phyloP scores from a whole-genome alignment of 2,888 invertebrate genomes.

The Poecilobothrus nobilitatus region DNA sequence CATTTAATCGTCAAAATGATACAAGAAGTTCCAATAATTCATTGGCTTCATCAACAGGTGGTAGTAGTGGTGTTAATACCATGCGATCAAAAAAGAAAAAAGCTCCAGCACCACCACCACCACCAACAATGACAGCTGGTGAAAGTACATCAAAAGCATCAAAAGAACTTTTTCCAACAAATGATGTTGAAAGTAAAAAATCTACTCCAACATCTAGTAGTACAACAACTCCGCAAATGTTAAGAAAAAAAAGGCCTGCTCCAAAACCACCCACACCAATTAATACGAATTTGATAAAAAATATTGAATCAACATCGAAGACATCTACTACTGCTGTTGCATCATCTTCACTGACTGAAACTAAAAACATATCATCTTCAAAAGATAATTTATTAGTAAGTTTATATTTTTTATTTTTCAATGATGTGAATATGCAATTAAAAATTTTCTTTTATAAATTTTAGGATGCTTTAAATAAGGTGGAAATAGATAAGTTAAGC shows the following conservation, averaged over 20 bases:
- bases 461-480: conserved; percentile 34
- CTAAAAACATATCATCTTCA: conserved; percentile 14
- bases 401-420: neutral
- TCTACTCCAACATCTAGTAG: conserved; percentile 33
- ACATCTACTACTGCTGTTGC: conserved; percentile 14
- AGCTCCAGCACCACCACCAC: conserved; percentile 34
- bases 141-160: conserved; percentile 9
- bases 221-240: conserved; percentile 40
- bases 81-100: conserved; percentile 33
- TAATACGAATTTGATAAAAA: conserved; percentile 11
- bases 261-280: conserved; percentile 44
- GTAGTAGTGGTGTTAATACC: conserved; percentile 23
- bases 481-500: conserved; percentile 34
- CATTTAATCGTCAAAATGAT: conserved; percentile 29
- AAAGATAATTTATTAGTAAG: neutral
- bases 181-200: conserved; percentile 26
- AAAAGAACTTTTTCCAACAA: conserved; percentile 18
- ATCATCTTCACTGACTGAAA: conserved; percentile 9
- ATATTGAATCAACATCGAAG: neutral
- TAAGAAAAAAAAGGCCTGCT: conserved; percentile 56
- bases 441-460: conserved; percentile 27
- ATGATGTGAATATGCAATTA: neutral
- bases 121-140: conserved; percentile 24
- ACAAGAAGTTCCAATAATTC: conserved; percentile 32
- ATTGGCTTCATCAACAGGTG: conserved; percentile 30